Evolutionary conservation across 2,888 invertebrate genomes (phyloP).

Genomic region (Chymomyza fuscimana): DNA sequence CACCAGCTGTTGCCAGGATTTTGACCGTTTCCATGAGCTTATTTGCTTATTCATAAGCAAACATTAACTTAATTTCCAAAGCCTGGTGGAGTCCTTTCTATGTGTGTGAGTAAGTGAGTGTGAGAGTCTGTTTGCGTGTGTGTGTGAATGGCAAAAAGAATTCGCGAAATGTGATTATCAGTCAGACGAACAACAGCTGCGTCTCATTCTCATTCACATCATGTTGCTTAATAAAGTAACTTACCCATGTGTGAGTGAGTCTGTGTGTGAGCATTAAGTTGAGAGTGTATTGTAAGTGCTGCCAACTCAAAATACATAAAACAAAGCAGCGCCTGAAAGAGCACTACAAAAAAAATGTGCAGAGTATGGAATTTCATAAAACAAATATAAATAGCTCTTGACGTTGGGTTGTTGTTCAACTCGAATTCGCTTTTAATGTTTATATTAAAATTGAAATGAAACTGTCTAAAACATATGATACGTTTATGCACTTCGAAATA

Average conservation of each 20-base stretch:
- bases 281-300: not conserved
- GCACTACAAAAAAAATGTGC: slow-evolving; percentile 11
- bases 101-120: slow-evolving; percentile 10
- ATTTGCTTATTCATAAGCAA: slow-evolving; percentile 79
- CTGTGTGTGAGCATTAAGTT: not conserved
- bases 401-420: not conserved
- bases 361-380: slow-evolving; percentile 35
- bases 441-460: not conserved
- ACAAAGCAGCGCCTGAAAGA: slow-evolving; percentile 3
- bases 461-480: not conserved
- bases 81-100: not conserved
- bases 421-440: not conserved
- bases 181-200: slow-evolving; percentile 55
- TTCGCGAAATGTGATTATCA: slow-evolving; percentile 71
- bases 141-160: slow-evolving; percentile 51
- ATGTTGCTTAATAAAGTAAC: slow-evolving; percentile 55
- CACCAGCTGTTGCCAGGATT: slow-evolving; percentile 5
- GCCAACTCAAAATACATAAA: slow-evolving; percentile 12
- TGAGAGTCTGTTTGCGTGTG: slow-evolving; percentile 1
- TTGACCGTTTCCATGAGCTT: slow-evolving; percentile 54
- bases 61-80: slow-evolving; percentile 78
- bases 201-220: not conserved
- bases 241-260: not conserved
- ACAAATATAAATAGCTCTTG: slow-evolving; percentile 15
- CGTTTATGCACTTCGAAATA: not conserved